Evolutionary conservation across 2,888 invertebrate species (phyloP), one percentile per base, ranked within the genome.

Genomic region (Helobdella robusta): DNA sequence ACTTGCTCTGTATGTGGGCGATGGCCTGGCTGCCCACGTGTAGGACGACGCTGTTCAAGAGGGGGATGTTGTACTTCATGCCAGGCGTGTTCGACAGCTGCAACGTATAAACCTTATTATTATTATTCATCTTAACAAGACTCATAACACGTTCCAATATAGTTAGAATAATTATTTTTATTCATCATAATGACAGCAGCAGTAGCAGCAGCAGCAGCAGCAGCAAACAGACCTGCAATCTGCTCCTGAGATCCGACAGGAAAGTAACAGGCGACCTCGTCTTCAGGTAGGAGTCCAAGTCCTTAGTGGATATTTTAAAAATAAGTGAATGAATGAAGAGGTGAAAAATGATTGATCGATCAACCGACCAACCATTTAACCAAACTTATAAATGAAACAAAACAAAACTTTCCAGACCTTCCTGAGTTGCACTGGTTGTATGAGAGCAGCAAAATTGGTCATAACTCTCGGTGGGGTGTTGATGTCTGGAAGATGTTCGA

Each of bases 41-140:
- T 74, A 98, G 82, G 18, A 98, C 95, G 59, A 98, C 84, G 0
- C 97, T 95, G 78, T 98, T 98, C 86, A 98, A 91, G 74, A 97
- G 81, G 54, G 89, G 89, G 75, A 93, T 91, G 80, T 97, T 97
- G 83, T 98, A 98, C 8, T 89, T 84, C 73, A 89, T 87, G 1
- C 93, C 93, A 0, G 91, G 88, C 74, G 91, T 76, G 63, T 73
- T 75, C 5, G 77, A 75, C 64, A 72, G 62, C 70, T 70, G 61
- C 11, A 36, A 35, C 28, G 48, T 59, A n/a, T 18, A n/a, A n/a
- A n/a, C n/a, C n/a, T n/a, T n/a, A n/a, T n/a, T n/a, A n/a, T n/a
- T n/a, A n/a, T n/a, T n/a, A n/a, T n/a, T n/a, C n/a, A n/a, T n/a
- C n/a, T n/a, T n/a, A n/a, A n/a, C n/a, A n/a, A n/a, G n/a, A n/a